Evolutionary conservation across 2,113 vertebrate genomes (phyloP).

Genomic region (Colistium nudipinnis): DNA sequence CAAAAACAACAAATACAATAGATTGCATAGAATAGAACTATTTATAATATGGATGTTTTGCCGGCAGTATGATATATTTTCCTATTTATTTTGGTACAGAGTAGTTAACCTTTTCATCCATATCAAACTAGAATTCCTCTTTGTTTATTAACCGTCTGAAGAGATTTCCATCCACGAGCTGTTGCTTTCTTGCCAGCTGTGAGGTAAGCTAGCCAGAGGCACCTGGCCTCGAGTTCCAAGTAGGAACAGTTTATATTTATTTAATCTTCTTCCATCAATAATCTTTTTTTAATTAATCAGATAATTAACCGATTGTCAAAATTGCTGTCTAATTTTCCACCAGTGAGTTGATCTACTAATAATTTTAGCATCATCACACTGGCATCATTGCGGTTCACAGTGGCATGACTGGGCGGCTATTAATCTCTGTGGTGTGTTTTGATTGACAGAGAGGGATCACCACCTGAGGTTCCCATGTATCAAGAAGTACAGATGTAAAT

Average conservation of each 20-base stretch:
- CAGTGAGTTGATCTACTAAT: neutral
- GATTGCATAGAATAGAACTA: too few species aligned
- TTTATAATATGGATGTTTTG: too few species aligned
- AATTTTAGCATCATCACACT: neutral
- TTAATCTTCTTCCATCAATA: neutral
- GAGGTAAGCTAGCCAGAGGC: neutral
- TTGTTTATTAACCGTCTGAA: neutral
- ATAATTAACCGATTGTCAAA: neutral
- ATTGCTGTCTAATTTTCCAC: neutral
- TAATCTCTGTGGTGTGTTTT: slow-evolving; percentile 17
- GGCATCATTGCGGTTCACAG: neutral
- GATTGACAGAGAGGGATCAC: slow-evolving; percentile 54
- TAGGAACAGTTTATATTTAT: slow-evolving; percentile 1
- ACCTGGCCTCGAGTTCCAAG: neutral
- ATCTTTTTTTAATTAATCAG: neutral
- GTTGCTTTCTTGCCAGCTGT: slow-evolving; percentile 15
- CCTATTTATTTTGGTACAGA: too few species aligned
- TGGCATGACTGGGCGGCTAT: slow-evolving; percentile 11
- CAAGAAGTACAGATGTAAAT: slow-evolving; percentile 14
- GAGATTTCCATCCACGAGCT: neutral
- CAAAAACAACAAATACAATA: too few species aligned
- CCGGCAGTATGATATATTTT: too few species aligned
- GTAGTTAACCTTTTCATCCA: too few species aligned
- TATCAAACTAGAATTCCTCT: neutral
- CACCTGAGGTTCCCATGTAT: slow-evolving; percentile 55